Evolutionary conservation across 2,113 vertebrate genomes (phyloP).

Genomic region (Salminus brasiliensis): DNA sequence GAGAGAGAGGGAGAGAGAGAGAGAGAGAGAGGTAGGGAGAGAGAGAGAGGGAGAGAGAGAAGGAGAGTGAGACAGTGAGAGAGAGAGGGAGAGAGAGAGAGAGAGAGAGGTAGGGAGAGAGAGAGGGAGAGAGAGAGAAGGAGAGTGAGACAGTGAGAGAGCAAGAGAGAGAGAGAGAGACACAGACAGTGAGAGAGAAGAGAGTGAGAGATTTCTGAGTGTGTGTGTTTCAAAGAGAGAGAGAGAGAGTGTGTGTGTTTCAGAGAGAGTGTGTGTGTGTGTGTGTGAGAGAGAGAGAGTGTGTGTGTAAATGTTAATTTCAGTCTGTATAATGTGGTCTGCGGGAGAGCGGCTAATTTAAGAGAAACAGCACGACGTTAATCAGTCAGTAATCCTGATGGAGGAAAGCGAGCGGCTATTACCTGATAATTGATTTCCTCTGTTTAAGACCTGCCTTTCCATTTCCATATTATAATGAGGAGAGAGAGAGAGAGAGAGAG

Average conservation of each 20-base stretch:
- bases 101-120: neutral
- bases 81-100: neutral
- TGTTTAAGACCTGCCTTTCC: conserved; percentile 27
- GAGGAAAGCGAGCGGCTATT: conserved; percentile 36
- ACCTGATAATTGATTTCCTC: conserved; percentile 47
- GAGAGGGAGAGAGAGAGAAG: neutral
- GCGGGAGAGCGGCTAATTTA: conserved; percentile 28
- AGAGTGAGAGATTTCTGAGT: conserved; percentile 1
- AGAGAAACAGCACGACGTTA: conserved; percentile 38
- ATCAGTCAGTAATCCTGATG: conserved; percentile 44
- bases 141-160: neutral
- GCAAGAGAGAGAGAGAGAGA: no score
- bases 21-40: neutral
- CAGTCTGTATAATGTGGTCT: neutral
- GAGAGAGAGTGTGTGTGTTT: neutral
- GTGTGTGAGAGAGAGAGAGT: neutral
- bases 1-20: neutral
- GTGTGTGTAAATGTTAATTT: neutral
- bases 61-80: neutral
- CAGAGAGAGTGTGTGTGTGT: conserved; percentile 5
- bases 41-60: neutral
- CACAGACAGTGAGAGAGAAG: neutral
- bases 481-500: conserved; percentile 26
- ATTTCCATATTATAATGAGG: conserved; percentile 29
- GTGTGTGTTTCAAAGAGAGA: no score